Conservation (phyloP, 2,113 vertebrate genomes). For the Dromaius novaehollandiae region DNA sequence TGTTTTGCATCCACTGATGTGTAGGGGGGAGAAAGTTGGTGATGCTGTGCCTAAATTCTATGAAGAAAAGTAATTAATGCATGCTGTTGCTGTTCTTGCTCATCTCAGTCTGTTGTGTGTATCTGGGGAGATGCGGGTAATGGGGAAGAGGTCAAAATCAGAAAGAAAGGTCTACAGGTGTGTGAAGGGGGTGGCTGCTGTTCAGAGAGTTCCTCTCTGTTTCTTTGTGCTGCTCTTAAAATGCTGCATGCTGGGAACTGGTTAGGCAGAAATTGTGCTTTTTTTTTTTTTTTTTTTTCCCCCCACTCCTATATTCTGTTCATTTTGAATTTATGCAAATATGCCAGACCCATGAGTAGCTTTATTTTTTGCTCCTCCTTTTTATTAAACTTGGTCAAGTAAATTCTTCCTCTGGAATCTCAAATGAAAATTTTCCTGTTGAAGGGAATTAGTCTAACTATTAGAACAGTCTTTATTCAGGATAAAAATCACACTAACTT, state of each 20-base stretch:
- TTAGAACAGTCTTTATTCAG: background rate
- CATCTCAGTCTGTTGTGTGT: fast-evolving
- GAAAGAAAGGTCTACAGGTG: background rate
- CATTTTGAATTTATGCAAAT: background rate
- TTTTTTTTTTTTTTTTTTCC: no score
- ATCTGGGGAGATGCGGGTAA: no score
- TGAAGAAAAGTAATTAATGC: background rate
- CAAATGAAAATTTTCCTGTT: background rate
- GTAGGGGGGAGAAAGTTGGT: background rate
- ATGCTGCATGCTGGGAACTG: fast-evolving
- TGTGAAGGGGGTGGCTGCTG: background rate
- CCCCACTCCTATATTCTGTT: background rate
- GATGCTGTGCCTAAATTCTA: background rate
- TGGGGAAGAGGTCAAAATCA: background rate
- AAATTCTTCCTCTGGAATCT: background rate
- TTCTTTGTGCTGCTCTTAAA: background rate
- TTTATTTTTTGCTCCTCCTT: background rate
- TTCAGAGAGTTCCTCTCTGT: background rate
- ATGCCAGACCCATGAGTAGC: background rate
- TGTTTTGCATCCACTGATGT: background rate
- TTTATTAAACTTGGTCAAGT: background rate
- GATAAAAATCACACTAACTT: background rate
- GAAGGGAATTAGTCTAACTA: background rate
- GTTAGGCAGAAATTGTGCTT: background rate
- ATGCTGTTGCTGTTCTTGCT: background rate